Evolutionary conservation across 2,113 vertebrate genomes (phyloP), one percentile per base, ranked within the genome.

Genomic region (Sebastes fasciatus): DNA sequence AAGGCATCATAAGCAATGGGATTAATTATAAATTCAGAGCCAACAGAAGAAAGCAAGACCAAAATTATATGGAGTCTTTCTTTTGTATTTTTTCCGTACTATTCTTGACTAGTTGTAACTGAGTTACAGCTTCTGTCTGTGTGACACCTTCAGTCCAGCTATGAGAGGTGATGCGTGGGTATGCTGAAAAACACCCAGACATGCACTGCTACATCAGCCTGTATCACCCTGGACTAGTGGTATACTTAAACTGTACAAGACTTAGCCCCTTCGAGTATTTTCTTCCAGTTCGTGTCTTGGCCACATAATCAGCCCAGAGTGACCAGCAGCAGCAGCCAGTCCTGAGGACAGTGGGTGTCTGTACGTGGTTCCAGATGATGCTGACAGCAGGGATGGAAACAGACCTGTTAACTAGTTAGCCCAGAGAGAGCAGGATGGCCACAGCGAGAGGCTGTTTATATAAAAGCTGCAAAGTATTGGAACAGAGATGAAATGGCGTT

Each of bases 391-490:
- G 74, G 65, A 62, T 58, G 66, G 80, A 87, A 80, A 79, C 67
- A 79, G 57, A 88, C 76, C 58, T 85, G 84, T 76, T 79, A 80
- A 80, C 83, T 68, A 48, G 72, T 83, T 86, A 74, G 64, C 55
- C 71, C 63, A 34, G 55, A 55, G 61, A 83, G 51, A 68, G 55
- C 66, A 54, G 42, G 63, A 75, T 73, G 79, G 52, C 49, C 67
- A 46, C 64, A 63, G 21, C 26, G 34, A 74, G 51, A 82, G 61
- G 63, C 40, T 85, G 74, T 89, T 90, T 86, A 68, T 76, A 64
- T 60, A 46, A 72, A 70, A 55, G 17, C 52, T 63, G 71, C 34
- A 74, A 17, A 67, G 52, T n/a, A 60, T 58, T 84, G 73, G 52
- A 87, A 51, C 4, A 49, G 40, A 72, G 74, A 77, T 86, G 82